Conservation (phyloP, 2,797 vertebrate species). For the Acanthis flammea region DNA sequence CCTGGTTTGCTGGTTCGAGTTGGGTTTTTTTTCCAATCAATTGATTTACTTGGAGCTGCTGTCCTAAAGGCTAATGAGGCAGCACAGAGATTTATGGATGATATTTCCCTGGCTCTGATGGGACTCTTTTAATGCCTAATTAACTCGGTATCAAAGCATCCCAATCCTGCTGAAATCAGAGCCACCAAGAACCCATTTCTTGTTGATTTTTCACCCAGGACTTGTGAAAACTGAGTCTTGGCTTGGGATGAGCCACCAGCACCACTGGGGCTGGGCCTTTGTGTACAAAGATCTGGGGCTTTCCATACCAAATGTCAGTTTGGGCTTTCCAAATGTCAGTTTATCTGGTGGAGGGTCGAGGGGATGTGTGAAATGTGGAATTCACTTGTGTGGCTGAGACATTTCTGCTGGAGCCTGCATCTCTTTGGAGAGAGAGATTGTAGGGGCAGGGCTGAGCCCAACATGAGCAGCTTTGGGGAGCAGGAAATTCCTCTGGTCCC, state of each 20-base stretch:
- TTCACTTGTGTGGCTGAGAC: background rate
- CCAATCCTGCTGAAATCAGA: background rate
- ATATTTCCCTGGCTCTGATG: constrained; percentile 10
- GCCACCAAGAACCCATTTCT: background rate
- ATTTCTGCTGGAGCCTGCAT: background rate
- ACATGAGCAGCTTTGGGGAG: background rate
- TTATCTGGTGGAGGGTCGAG: background rate
- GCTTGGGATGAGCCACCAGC: background rate
- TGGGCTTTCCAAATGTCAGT: too few relatives aligned
- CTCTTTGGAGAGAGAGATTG: background rate
- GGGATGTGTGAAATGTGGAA: background rate
- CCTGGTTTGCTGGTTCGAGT: background rate
- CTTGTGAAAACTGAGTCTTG: background rate
- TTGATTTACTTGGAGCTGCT: background rate
- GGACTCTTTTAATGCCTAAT: background rate
- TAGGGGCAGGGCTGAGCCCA: background rate
- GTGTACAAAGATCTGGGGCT: background rate
- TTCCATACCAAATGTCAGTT: background rate
- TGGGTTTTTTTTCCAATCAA: background rate
- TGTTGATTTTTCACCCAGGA: background rate
- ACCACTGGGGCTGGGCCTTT: background rate
- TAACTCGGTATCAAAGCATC: background rate
- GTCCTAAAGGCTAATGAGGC: constrained; percentile 15
- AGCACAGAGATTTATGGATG: background rate
- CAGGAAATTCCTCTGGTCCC: background rate